These are phyloP conservation scores for Eucera pruinosa DNA, from an alignment of 2,888 invertebrate species.

Conservation along the genomic window DNA sequence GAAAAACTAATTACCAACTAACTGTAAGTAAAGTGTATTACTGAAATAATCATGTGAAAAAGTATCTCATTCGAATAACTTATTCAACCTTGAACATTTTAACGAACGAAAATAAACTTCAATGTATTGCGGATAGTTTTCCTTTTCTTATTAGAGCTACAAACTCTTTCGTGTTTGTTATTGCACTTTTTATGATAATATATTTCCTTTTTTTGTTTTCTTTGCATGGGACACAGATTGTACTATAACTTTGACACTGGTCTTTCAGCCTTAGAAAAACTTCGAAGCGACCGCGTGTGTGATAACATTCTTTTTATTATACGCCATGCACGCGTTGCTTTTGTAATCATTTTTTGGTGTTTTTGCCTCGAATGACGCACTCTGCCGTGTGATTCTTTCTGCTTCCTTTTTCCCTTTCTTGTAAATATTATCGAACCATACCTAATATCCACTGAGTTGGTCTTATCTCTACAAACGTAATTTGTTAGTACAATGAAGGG, in stretches of 20 bases:
- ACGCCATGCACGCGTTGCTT: neutral
- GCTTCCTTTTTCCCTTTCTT: neutral
- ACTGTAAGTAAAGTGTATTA: no score
- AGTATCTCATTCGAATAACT: no score
- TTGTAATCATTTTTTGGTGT: neutral
- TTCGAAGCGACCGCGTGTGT: neutral
- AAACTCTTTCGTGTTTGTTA: neutral
- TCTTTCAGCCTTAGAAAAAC: conserved; percentile 20
- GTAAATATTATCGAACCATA: neutral
- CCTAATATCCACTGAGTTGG: neutral
- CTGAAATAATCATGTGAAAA: no score
- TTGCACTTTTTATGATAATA: neutral
- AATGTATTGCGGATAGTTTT: neutral
- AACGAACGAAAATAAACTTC: neutral
- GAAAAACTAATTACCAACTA: no score
- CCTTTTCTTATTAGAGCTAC: neutral
- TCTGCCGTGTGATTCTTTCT: neutral
- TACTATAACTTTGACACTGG: conserved; percentile 15
- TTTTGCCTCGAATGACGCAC: neutral
- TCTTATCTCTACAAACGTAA: neutral
- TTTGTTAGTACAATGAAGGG: neutral
- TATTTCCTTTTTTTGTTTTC: neutral
- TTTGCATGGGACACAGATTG: neutral
- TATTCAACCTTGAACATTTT: no score
- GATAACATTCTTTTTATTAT: conserved; percentile 23